A percentile compares a stretch with the other conserved stretches of the same genome.
Conservation (phyloP, 2,888 invertebrate genomes). For the Lasius fuliginosus region DNA sequence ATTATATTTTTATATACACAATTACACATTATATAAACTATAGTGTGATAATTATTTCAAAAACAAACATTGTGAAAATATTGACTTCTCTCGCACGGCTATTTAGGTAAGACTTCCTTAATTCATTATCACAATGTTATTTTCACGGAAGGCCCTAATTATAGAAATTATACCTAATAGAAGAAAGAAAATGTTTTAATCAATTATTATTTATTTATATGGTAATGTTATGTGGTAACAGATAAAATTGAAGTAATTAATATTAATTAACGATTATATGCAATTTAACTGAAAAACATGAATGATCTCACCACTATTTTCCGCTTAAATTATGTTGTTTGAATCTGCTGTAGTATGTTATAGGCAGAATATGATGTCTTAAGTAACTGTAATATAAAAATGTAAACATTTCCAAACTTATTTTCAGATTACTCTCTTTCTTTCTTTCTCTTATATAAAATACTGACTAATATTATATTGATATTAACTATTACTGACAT, state of each 20-base stretch:
- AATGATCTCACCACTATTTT: background rate
- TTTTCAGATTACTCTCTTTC: background rate
- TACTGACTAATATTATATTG: background rate
- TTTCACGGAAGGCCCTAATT: background rate
- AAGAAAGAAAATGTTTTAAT: background rate
- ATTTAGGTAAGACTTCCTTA: background rate
- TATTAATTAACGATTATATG: background rate
- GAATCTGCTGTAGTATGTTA: constrained; percentile 26
- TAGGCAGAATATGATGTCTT: constrained; percentile 45
- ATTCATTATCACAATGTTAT: background rate
- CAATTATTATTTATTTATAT: background rate
- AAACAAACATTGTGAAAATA: constrained; percentile 8
- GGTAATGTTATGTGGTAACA: background rate
- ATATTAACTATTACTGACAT: background rate
- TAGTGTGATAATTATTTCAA: background rate
- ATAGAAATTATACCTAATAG: background rate
- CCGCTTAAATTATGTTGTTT: background rate
- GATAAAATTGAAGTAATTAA: background rate
- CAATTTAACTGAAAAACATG: background rate
- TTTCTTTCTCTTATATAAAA: background rate
- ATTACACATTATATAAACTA: background rate
- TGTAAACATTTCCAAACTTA: background rate
- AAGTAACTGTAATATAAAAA: constrained; percentile 36
- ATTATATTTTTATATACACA: background rate
- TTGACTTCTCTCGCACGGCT: background rate